A percentile compares a stretch with the other conserved stretches of the same genome.
These are phyloP conservation scores for Epizoanthus scotinus DNA, from an alignment of 92 coral and sea anemone species.

Conservation along the genomic window DNA sequence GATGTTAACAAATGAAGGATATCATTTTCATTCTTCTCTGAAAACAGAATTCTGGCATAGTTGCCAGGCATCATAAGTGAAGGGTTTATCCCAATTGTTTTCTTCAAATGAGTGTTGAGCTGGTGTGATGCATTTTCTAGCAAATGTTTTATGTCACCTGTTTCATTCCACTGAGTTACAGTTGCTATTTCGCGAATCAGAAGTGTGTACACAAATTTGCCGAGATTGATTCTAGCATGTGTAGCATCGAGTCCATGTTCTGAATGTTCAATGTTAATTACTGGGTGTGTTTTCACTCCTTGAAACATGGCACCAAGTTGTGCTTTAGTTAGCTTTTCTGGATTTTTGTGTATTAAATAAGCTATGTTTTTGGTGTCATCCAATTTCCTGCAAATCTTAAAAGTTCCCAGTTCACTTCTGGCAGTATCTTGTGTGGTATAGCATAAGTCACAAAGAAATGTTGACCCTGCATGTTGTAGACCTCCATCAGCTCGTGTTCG, in stretches of 20 bases:
- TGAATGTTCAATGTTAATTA: constrained; percentile 40
- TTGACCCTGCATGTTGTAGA: constrained; percentile 47
- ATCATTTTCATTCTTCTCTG: too few relatives aligned
- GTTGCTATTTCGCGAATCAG: constrained; percentile 37
- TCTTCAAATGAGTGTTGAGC: constrained; percentile 27
- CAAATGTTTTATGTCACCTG: constrained; percentile 34
- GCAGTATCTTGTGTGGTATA: constrained; percentile 30
- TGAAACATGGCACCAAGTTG: constrained; percentile 41
- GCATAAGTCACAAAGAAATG: constrained; percentile 13
- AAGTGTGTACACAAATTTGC: background rate
- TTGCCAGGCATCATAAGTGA: background rate
- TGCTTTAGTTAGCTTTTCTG: constrained; percentile 30
- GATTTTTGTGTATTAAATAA: constrained; percentile 35
- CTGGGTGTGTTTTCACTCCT: constrained; percentile 40
- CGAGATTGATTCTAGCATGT: constrained; percentile 33
- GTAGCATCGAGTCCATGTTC: constrained; percentile 47
- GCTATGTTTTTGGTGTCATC: constrained; percentile 44
- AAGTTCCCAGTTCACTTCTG: background rate
- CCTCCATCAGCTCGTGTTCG: constrained; percentile 49
- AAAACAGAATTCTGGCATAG: background rate
- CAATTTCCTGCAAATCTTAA: background rate
- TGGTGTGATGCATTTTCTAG: constrained; percentile 42
- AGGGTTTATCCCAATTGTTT: constrained; percentile 44
- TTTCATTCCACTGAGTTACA: constrained; percentile 43
- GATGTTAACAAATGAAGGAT: too few relatives aligned